Evolutionary conservation across 2,797 vertebrate species (phyloP).

Genomic region (Lacerta bilineata): DNA sequence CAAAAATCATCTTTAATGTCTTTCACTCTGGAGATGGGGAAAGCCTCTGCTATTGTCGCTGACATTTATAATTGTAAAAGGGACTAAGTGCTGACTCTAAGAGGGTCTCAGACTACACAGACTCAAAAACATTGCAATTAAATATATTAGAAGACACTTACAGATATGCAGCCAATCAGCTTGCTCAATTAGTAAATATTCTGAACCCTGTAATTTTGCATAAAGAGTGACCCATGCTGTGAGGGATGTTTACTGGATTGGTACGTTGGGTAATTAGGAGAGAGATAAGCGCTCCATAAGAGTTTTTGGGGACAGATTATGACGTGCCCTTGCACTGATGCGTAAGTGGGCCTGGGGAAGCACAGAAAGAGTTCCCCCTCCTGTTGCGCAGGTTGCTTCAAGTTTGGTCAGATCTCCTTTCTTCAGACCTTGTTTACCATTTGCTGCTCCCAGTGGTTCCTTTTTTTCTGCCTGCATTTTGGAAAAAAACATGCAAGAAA

Average conservation of each 20-base stretch:
- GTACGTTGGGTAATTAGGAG: constrained; percentile 40
- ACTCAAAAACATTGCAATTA: constrained; percentile 31
- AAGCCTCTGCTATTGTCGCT: constrained; percentile 9
- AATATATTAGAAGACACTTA: constrained; percentile 40
- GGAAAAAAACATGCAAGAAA: constrained; percentile 5
- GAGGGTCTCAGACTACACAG: constrained; percentile 31
- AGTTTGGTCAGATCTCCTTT: not conserved
- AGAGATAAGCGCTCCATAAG: not conserved
- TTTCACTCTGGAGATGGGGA: constrained; percentile 19
- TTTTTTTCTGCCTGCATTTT: not conserved
- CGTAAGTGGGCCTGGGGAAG: not conserved
- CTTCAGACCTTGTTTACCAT: not conserved
- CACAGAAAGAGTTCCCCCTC: not conserved
- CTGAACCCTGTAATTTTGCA: constrained; percentile 38
- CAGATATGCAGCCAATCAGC: constrained; percentile 40
- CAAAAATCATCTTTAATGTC: constrained; percentile 12
- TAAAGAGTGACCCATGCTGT: not conserved
- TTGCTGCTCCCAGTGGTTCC: not conserved
- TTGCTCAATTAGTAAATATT: constrained; percentile 18
- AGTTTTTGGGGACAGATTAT: constrained; percentile 6
- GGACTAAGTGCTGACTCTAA: constrained; percentile 36
- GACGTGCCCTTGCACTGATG: constrained; percentile 25
- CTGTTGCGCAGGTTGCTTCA: not conserved
- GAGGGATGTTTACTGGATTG: not conserved
- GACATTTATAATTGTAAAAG: constrained; percentile 44